A percentile compares a stretch with the other conserved stretches of the same genome.
Conservation (phyloP, 2,797 vertebrate species). For the Cyclura pinguis region DNA sequence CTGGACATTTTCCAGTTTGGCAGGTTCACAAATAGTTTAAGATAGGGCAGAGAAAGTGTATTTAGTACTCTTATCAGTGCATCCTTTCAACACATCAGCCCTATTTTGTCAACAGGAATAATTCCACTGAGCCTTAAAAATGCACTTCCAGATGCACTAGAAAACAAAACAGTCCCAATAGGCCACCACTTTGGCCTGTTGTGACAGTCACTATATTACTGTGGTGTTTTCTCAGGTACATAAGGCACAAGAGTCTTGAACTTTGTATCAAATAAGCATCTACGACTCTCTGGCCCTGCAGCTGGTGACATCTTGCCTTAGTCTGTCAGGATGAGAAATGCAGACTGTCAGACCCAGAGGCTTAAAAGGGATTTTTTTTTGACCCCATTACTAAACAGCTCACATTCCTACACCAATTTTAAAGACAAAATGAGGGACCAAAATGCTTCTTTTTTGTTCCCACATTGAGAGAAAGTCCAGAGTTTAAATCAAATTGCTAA, state of each 20-base stretch:
- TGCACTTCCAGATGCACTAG: conserved; percentile 39
- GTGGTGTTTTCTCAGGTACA: conserved; percentile 26
- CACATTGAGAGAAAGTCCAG: background rate
- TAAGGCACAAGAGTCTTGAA: conserved; percentile 21
- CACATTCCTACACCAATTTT: fast-evolving
- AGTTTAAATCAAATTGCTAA: too few relatives aligned
- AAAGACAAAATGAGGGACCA: conserved; percentile 17
- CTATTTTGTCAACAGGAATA: conserved; percentile 66
- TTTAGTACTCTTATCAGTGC: conserved; percentile 54
- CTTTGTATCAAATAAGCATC: conserved; percentile 48
- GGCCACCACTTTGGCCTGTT: background rate
- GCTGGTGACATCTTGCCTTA: conserved; percentile 42
- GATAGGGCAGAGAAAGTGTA: conserved; percentile 56
- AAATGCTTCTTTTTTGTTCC: background rate
- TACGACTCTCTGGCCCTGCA: conserved; percentile 17
- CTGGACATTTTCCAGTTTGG: conserved; percentile 20
- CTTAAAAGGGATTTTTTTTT: conserved; percentile 33
- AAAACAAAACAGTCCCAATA: conserved; percentile 5
- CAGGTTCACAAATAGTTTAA: conserved; percentile 65
- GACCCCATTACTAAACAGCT: conserved; percentile 6
- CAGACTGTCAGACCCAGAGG: conserved; percentile 15
- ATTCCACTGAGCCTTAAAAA: conserved; percentile 57
- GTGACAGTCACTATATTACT: conserved; percentile 14
- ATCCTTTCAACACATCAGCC: conserved; percentile 50
- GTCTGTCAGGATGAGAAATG: background rate